Base-by-base conservation (phyloP, 2,797 vertebrate species). In the Aldrovandia affinis region DNA sequence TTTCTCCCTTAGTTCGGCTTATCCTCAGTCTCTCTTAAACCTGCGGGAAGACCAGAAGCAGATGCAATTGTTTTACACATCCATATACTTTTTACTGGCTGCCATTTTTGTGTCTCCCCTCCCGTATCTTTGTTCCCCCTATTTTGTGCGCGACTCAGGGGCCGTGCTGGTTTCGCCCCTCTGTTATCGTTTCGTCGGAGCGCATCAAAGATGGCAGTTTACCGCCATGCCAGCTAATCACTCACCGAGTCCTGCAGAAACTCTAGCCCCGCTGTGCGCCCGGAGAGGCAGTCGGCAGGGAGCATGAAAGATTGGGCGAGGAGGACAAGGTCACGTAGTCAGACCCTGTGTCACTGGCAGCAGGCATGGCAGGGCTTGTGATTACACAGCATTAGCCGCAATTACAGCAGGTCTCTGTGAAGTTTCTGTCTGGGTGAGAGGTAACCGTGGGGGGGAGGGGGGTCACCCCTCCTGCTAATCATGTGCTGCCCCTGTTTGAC, bases 21-120 rank as follows among this genome's bases (percentile, higher is more conserved):
- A 78, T 87, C 92, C 89, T 82, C 79, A 81, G 88, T 88, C 87
- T 91, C 86, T 84, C 87, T 79, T 89, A 85, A 87, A 52, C 82
- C 54, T 82, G 65, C 47, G 73, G 52, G 18, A 36, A 78, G 57
- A 55, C 44, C 36, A 47, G 57, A 33, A 33, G 78, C 30, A 39
- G 15, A 39, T 59, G 36, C 22, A 81, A 39, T 18, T 22, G 30
- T 33, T 57, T 80, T 78, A 52, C n/a, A n/a, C n/a, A n/a, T n/a
- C n/a, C n/a, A n/a, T n/a, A n/a, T n/a, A n/a, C n/a, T 83, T 78
- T 85, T 89, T 59, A 87, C 92, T 88, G 75, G 86, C 30, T 85
- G 92, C 92, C 85, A 89, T 78, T 33, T 65, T 52, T 39, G 39
- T 55, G 50, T 83, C 82, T 86, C 28, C 78, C 15, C 77, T 86